These are phyloP conservation scores for Drosophila carrolli DNA, from an alignment of 1,140 invertebrate species.

Conservation along the genomic window DNA sequence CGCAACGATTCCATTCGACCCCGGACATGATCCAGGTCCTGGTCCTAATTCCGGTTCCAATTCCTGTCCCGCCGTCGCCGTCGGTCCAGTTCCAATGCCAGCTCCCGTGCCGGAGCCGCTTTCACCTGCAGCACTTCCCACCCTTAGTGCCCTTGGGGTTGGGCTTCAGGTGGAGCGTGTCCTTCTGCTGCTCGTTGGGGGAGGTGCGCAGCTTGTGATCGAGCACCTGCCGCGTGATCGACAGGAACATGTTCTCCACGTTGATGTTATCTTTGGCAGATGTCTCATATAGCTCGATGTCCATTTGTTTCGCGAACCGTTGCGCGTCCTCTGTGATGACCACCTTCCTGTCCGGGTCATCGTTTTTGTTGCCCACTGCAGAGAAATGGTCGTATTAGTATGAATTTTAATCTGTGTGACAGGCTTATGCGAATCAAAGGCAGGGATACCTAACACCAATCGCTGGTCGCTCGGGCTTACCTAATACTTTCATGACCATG, in stretches of 20 bases:
- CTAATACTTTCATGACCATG: conserved; percentile 99
- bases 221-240: conserved; percentile 88
- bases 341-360: conserved; percentile 98
- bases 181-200: conserved; percentile 85
- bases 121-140: conserved; percentile 84
- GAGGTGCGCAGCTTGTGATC: conserved; percentile 79
- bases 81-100: conserved; percentile 30
- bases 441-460: too few species aligned
- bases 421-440: too few species aligned
- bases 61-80: conserved; percentile 18
- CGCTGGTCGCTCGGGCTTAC: conserved; percentile 85
- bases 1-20: conserved; percentile 31
- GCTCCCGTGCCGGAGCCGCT: conserved; percentile 34
- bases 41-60: conserved; percentile 14
- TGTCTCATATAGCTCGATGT: conserved; percentile 98
- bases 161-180: conserved; percentile 85
- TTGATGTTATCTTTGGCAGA: conserved; percentile 99
- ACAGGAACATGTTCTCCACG: conserved; percentile 97
- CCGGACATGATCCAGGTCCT: conserved; percentile 27
- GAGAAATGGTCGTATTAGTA: not conserved
- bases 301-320: conserved; percentile 98
- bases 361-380: conserved; percentile 99
- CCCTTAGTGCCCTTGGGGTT: conserved; percentile 55
- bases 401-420: not conserved
- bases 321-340: conserved; percentile 98